Evolutionary conservation across 2,888 invertebrate species (phyloP).

Genomic region (Cephus spinipes): DNA sequence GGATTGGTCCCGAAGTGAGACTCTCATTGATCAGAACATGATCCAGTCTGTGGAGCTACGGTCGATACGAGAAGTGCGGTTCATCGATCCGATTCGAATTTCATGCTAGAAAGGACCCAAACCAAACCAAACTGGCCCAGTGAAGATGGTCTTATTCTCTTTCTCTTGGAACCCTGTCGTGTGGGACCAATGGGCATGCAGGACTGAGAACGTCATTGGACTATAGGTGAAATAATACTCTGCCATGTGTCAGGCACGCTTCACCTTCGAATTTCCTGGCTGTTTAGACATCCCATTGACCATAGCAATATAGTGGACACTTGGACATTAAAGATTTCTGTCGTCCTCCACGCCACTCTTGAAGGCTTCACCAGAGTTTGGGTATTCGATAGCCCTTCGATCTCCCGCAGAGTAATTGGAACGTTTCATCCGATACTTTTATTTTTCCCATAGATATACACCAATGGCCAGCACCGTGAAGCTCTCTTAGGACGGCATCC

Average conservation of each 20-base stretch:
- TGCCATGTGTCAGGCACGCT: slow-evolving; percentile 12
- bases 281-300: background rate
- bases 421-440: background rate
- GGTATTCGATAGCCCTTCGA: background rate
- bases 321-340: background rate
- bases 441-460: background rate
- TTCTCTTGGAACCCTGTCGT: slow-evolving; percentile 17
- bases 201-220: background rate
- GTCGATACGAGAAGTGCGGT: slow-evolving; percentile 32
- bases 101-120: slow-evolving; percentile 11
- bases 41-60: background rate
- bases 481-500: background rate
- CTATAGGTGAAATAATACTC: background rate
- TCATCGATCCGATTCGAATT: slow-evolving; percentile 36
- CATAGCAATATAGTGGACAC: background rate
- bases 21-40: background rate
- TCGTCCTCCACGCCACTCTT: background rate
- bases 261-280: slow-evolving; percentile 1
- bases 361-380: background rate
- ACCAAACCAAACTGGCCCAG: slow-evolving; percentile 5
- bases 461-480: background rate
- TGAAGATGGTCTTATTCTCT: slow-evolving; percentile 12
- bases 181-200: slow-evolving; percentile 16
- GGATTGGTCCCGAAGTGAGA: background rate
- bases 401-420: background rate